Base-by-base conservation (phyloP, 92 coral and sea anemone genomes). In the Umimayanthus chanpuru region DNA sequence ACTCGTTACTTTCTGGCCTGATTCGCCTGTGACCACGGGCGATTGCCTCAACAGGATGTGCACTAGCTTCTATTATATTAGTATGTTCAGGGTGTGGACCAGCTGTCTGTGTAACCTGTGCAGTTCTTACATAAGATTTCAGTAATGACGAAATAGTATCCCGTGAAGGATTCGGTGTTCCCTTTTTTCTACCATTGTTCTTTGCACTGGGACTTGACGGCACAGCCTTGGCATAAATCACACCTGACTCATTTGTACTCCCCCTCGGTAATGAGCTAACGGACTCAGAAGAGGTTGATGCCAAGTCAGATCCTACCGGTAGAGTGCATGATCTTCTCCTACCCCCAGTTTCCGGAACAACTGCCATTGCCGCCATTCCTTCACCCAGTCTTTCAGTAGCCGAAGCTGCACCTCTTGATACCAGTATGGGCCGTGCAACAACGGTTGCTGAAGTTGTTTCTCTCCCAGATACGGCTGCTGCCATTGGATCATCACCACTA, bases 141-240 rank as follows among this genome's bases (percentile, higher is more conserved):
- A 83, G 67, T 49, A 83, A 30, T 25, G 87, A 83, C 23, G 87
- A 83, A 44, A 83, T 83, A 28, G 87, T 83, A 25, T 83, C 87
- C 38, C 43, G 58, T 4, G 87, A 83, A 43, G 87, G 87, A 26
- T 70, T 44, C 26, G 66, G 53, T 21, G 50, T 49, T 47, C 2
- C 53, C 8, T 44, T 71, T 4, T 55, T 83, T 28, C 87, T 65
- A 2, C 44, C 76, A 65, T 11, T 83, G 29, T 28, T 43, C 64
- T 83, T 67, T 44, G 77, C 9, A 29, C 8, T 83, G n/a, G 87
- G 87, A 47, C 77, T 70, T 44, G 87, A 44, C n/a, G 87, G 87
- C 65, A 83, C 64, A 26, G 87, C 78, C 61, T 8, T 83, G 67
- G 87, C 87, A 70, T 70, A 83, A 43, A 83, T 83, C 47, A 83